phyloP scores from a whole-genome alignment of 2,797 vertebrate genomes.

The Eremophila alpestris region DNA sequence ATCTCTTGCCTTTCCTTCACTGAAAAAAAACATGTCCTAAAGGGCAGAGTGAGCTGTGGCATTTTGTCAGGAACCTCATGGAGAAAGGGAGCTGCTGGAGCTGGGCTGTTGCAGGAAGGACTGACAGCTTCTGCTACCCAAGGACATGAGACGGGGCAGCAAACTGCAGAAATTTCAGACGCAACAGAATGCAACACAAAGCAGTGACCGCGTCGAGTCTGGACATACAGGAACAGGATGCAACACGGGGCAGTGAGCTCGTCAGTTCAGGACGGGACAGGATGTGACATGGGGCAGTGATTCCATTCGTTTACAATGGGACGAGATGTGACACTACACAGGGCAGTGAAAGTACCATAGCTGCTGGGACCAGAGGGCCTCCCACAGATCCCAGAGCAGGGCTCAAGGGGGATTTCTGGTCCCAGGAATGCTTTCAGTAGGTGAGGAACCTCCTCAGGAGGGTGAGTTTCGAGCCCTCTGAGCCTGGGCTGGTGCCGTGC shows the following conservation, averaged over 20 bases:
- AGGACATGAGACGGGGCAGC: conserved; percentile 40
- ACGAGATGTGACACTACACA: conserved; percentile 77
- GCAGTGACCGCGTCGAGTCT: conserved; percentile 70
- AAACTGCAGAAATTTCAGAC: conserved; percentile 69
- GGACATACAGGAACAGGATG: conserved; percentile 78
- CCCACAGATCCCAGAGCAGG: neutral
- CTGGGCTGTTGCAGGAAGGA: neutral
- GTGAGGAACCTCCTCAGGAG: neutral
- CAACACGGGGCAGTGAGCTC: conserved; percentile 76
- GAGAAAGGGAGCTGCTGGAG: neutral
- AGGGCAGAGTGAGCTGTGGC: neutral
- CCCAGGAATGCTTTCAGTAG: neutral
- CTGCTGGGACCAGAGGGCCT: conserved; percentile 9
- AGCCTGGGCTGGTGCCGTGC: neutral
- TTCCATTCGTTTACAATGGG: conserved; percentile 60
- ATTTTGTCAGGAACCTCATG: neutral
- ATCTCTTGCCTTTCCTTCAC: neutral
- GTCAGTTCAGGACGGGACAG: conserved; percentile 73
- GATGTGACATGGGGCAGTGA: conserved; percentile 74
- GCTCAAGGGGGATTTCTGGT: neutral
- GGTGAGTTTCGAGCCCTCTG: neutral
- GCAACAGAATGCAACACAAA: conserved; percentile 77
- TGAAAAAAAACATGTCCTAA: neutral
- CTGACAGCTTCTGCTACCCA: conserved; percentile 33
- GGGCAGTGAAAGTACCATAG: conserved; percentile 70